phyloP scores from a whole-genome alignment of 2,888 invertebrate species.

The Hydraecia micacea region DNA sequence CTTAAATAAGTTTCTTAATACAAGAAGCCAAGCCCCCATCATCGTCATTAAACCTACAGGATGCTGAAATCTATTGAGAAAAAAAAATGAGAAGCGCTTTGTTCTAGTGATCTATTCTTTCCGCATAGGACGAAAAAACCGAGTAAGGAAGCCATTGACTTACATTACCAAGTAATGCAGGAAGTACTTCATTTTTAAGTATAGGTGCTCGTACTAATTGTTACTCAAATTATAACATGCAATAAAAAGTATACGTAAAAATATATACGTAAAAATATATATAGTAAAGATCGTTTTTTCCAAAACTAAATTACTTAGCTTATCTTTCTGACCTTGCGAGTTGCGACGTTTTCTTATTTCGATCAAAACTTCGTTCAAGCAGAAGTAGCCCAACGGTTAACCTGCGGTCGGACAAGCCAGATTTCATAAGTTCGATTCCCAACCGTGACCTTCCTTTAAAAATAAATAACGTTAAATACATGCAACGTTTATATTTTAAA shows the following conservation, averaged over 20 bases:
- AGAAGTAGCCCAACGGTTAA: neutral
- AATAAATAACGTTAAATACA: neutral
- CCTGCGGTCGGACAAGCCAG: neutral
- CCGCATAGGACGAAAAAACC: constrained; percentile 16
- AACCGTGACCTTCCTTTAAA: neutral
- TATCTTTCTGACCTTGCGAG: constrained; percentile 10
- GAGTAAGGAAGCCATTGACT: constrained; percentile 20
- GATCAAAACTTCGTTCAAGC: neutral
- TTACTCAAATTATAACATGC: constrained; percentile 17
- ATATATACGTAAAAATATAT: too few species aligned
- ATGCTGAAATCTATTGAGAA: neutral
- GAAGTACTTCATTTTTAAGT: constrained; percentile 14
- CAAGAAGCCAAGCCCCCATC: too few species aligned
- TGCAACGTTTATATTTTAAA: neutral
- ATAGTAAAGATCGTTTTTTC: constrained; percentile 8
- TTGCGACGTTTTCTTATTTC: constrained; percentile 10
- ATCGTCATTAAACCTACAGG: neutral
- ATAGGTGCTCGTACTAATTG: constrained; percentile 10
- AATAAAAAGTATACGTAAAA: constrained; percentile 26
- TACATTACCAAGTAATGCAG: constrained; percentile 4
- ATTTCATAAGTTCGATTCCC: neutral
- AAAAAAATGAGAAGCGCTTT: neutral
- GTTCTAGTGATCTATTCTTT: neutral
- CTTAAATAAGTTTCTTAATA: neutral
- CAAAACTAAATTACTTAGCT: constrained; percentile 7